Evolutionary conservation across 2,888 invertebrate species (phyloP).

Genomic region (Metacarcinus magister): DNA sequence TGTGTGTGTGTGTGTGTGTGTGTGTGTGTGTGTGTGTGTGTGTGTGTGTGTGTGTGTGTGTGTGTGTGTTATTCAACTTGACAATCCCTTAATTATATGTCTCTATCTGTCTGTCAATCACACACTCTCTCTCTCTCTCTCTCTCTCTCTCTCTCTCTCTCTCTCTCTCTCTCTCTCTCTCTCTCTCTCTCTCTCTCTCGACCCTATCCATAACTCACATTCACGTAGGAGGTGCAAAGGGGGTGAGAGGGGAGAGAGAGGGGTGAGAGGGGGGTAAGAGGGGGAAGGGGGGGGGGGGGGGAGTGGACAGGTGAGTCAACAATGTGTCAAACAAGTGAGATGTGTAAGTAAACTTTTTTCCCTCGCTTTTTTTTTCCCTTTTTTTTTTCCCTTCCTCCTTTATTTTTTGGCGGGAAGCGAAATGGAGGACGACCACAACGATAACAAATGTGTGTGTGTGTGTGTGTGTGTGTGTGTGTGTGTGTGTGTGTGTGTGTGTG

Average conservation of each 20-base stretch:
- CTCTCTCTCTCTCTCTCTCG: too few relatives aligned
- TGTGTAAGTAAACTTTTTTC: neutral
- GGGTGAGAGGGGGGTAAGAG: neutral
- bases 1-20: conserved; percentile 26
- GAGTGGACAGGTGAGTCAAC: neutral
- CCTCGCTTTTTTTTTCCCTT: neutral
- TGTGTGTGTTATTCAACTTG: neutral
- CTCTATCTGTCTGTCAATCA: neutral
- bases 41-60: conserved; percentile 12
- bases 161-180: neutral
- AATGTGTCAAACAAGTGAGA: neutral
- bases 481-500: too few relatives aligned
- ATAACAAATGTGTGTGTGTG: too few relatives aligned
- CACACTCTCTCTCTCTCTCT: neutral
- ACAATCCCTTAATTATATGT: neutral
- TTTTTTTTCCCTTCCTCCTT: neutral
- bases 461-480: too few relatives aligned
- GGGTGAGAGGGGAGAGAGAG: neutral
- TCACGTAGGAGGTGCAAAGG: neutral
- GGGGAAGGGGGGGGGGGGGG: neutral
- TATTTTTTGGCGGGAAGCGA: neutral
- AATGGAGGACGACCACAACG: neutral
- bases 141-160: conserved; percentile 53
- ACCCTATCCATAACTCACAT: neutral
- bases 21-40: conserved; percentile 26